phyloP scores from a whole-genome alignment of 2,113 vertebrate species.

The Muntiacus muntjak region DNA sequence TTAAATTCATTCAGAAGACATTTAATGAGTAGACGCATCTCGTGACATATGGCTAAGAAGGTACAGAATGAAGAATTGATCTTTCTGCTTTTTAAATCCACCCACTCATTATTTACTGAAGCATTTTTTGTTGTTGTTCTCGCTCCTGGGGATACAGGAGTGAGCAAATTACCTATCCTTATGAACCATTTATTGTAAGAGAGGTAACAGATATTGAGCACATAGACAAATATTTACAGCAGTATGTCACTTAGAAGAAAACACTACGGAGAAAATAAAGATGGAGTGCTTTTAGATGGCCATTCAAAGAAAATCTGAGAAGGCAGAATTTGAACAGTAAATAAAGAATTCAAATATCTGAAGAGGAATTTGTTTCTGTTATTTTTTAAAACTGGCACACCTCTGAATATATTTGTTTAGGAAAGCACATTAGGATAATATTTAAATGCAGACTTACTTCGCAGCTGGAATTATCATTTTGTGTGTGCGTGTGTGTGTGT shows the following conservation, averaged over 20 bases:
- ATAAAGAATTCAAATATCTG: too few species aligned
- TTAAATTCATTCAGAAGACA: background rate
- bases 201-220: background rate
- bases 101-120: fast-evolving
- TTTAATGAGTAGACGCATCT: background rate
- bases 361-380: too few species aligned
- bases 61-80: background rate
- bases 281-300: too few species aligned
- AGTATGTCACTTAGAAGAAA: background rate
- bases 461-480: too few species aligned
- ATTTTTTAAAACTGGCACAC: too few species aligned
- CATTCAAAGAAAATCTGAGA: too few species aligned
- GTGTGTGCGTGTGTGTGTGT: too few species aligned
- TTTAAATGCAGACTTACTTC: too few species aligned
- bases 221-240: background rate
- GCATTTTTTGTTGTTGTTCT: background rate
- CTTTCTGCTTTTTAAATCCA: background rate
- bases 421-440: too few species aligned
- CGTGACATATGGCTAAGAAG: background rate
- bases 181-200: fast-evolving
- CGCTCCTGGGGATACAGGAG: fast-evolving
- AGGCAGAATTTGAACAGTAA: too few species aligned
- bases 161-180: fast-evolving
- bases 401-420: too few species aligned
- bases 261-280: too few species aligned